These are phyloP conservation scores for Passer montanus DNA, from an alignment of 2,113 vertebrate genomes.

Conservation along the genomic window DNA sequence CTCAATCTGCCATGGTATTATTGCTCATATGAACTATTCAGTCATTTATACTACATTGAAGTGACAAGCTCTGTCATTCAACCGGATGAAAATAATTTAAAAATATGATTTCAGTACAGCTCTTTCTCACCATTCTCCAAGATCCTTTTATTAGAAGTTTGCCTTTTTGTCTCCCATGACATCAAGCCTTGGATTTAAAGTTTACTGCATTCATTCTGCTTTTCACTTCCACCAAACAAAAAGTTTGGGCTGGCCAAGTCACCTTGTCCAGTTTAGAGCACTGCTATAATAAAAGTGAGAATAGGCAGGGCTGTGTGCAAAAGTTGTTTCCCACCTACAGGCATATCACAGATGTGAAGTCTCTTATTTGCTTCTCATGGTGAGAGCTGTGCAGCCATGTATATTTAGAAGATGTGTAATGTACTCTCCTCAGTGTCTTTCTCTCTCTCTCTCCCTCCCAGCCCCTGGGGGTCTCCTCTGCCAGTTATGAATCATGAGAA, in stretches of 20 bases:
- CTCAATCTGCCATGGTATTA: slow-evolving; percentile 17
- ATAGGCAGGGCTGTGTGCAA: background rate
- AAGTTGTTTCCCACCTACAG: background rate
- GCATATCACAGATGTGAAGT: background rate
- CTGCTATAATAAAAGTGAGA: background rate
- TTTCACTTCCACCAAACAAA: background rate
- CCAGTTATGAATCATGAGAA: background rate
- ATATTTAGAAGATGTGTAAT: background rate
- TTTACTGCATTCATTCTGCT: background rate
- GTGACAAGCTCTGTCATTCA: slow-evolving; percentile 42
- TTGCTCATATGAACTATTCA: slow-evolving; percentile 28
- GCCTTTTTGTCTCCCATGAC: background rate
- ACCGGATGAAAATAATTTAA: slow-evolving; percentile 15
- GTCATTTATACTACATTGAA: background rate
- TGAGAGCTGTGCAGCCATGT: background rate
- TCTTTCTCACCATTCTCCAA: background rate
- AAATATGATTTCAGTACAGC: background rate
- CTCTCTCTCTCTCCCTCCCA: background rate
- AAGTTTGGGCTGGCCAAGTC: background rate
- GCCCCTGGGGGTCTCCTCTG: background rate
- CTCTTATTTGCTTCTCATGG: background rate
- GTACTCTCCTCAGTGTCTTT: background rate
- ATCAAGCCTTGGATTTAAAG: background rate
- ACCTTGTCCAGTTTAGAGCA: background rate
- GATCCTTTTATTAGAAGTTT: slow-evolving; percentile 1